Evolutionary conservation across 2,888 invertebrate species (phyloP), one percentile per base, ranked within the genome.

Genomic region (Gymnoscelis rufifasciata): DNA sequence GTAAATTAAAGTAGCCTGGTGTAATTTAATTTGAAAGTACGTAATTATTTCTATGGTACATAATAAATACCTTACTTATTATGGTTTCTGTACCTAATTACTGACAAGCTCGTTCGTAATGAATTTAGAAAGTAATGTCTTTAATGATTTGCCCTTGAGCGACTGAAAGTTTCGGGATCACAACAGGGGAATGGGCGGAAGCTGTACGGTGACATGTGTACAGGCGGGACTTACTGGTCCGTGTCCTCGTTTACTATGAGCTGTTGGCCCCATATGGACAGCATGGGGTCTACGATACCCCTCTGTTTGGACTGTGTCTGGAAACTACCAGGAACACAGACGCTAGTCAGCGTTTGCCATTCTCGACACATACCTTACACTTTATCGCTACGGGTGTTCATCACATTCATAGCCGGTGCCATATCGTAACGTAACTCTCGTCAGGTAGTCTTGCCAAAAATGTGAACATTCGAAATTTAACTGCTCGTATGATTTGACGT

Each of bases 241-340:
- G 96, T 95, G 91, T 97, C 96, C 93, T 96, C 96, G 93, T 95
- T 96, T 90, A 96, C 95, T 92, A 96, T 95, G 92, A 96, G 95
- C 93, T 96, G 96, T 91, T 97, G 96, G 90, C 96, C 97, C 97
- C 97, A 97, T 91, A 97, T 97, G 91, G 95, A 95, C 91, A 97
- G 95, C 96, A 97, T 96, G 91, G 96, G 97, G 93, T 97, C 96
- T 93, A 96, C 95, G 93, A 96, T 95, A 93, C 96, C 96, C 91
- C 94, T 94, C 92, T 95, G 95, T 93, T 95, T 96, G 91, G 92
- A 92, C 90, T 93, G 93, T 90, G 93, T 93, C 92, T 93, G 93
- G 92, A 93, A 93, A 91, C 93, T 93, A 88, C 83, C 86, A 74
- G 78, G 83, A 86, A 86, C 81, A 86, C 81, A 83, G 78, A 71